Evolutionary conservation across 1,140 invertebrate species (phyloP).

Genomic region (Drosophila paulistorum): DNA sequence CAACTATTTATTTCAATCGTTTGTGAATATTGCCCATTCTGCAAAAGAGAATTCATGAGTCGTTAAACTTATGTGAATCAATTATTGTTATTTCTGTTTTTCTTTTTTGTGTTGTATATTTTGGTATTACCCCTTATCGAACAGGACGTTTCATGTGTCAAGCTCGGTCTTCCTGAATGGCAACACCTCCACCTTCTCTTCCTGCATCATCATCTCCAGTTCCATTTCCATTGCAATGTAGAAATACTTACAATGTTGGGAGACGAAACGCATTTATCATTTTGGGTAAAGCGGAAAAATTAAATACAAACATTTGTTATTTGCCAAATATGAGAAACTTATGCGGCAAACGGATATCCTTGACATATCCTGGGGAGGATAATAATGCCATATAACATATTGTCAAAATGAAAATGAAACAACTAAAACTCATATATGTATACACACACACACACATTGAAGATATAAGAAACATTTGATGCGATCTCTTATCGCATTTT

Average conservation of each 20-base stretch:
- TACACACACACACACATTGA: no score
- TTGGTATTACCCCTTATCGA: conserved; percentile 13
- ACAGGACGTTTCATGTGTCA: conserved; percentile 74
- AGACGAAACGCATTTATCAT: conserved; percentile 66
- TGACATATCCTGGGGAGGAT: conserved; percentile 63
- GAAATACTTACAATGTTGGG: conserved; percentile 19
- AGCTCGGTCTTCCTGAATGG: conserved; percentile 60
- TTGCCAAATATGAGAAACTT: conserved; percentile 42
- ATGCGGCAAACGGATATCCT: conserved; percentile 74
- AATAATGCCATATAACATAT: conserved; percentile 14
- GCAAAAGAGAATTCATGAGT: conserved; percentile 32
- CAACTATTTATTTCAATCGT: no score
- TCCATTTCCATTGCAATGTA: background rate
- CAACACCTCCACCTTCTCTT: conserved; percentile 45
- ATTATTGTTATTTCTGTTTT: conserved; percentile 4
- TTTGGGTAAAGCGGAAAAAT: conserved; percentile 67
- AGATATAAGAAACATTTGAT: conserved; percentile 51
- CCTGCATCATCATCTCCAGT: background rate
- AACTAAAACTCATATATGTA: conserved; percentile 8
- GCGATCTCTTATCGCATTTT: conserved; percentile 41
- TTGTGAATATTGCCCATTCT: no score
- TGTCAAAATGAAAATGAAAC: conserved; percentile 19
- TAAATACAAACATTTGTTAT: conserved; percentile 48
- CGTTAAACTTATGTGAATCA: background rate
- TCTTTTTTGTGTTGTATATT: conserved; percentile 6